Evolutionary conservation across 2,113 vertebrate species (phyloP).

Genomic region (Aegithalos caudatus): DNA sequence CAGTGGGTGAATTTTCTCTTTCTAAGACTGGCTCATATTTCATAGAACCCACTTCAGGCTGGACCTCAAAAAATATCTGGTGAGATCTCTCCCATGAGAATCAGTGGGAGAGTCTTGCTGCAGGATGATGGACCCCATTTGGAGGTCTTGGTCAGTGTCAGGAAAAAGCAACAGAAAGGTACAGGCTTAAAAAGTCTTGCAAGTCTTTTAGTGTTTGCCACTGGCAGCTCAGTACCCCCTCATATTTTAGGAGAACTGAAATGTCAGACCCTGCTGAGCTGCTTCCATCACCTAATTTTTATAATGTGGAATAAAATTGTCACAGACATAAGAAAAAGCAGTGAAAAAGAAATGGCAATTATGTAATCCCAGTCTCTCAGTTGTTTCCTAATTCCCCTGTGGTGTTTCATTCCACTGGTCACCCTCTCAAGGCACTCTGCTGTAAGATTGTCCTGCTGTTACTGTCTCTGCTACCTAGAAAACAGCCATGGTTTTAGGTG

Average conservation of each 20-base stretch:
- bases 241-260: not conserved
- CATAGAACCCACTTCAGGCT: not conserved
- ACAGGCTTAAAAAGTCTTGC: not conserved
- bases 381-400: not conserved
- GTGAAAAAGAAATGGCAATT: not conserved
- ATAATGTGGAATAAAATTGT: not conserved
- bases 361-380: not conserved
- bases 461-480: not conserved
- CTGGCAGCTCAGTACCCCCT: not conserved
- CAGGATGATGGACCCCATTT: not conserved
- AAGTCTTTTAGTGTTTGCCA: not conserved
- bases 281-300: not conserved
- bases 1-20: not conserved
- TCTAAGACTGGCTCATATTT: not conserved
- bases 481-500: not conserved
- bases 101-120: not conserved
- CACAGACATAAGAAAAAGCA: not conserved
- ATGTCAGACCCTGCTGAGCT: not conserved
- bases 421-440: rapidly evolving
- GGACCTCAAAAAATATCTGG: not conserved
- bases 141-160: not conserved
- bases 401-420: not conserved
- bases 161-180: not conserved
- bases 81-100: not conserved
- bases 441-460: not conserved